Conservation (phyloP, 2,797 vertebrate species). For the Otolemur crassicaudatus region DNA sequence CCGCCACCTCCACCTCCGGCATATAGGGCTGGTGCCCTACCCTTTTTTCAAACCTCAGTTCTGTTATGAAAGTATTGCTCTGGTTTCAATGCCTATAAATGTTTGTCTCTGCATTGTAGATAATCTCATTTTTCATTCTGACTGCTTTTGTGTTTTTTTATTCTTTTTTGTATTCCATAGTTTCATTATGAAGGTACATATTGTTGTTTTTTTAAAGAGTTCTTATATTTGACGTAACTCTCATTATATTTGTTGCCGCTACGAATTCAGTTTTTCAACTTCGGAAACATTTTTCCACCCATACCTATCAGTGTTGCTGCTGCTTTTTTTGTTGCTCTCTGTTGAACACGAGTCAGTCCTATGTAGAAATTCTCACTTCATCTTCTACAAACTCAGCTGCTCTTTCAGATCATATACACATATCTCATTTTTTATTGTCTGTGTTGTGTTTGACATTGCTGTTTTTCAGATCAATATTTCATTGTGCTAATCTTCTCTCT, state of each 20-base stretch:
- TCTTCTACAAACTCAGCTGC: background rate
- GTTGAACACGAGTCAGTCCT: background rate
- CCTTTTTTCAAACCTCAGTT: background rate
- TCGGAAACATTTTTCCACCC: background rate
- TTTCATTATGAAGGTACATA: background rate
- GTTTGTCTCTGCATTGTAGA: background rate
- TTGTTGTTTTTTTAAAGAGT: background rate
- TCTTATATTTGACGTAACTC: background rate
- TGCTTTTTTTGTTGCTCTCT: background rate
- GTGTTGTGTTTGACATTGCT: background rate
- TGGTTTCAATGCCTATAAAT: background rate
- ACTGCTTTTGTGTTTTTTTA: background rate
- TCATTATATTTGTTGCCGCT: background rate
- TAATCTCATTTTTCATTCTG: background rate
- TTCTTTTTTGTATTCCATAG: background rate
- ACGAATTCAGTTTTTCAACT: background rate
- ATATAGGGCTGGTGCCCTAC: too few species aligned
- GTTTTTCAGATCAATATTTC: background rate
- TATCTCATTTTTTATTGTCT: background rate
- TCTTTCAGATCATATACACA: background rate
- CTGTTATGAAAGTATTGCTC: background rate
- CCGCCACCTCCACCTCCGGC: too few species aligned
- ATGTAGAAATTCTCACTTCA: background rate
- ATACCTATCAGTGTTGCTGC: background rate
- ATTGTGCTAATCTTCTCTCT: background rate